Base-by-base conservation (phyloP, 1,140 invertebrate species). In the Drosophila tristis region DNA sequence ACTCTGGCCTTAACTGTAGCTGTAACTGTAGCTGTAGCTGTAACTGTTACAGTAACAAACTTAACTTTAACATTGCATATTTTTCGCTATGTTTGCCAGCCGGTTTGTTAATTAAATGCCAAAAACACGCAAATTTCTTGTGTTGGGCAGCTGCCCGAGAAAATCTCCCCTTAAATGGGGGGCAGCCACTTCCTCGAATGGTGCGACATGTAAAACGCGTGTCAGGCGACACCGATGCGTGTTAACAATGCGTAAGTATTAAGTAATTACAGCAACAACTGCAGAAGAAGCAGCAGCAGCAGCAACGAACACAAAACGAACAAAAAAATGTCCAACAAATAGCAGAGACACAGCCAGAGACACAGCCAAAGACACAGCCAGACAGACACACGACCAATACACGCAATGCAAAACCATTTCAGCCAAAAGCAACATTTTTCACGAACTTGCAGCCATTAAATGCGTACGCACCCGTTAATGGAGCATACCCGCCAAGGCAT, bases 201-300 rank as follows among this genome's bases (percentile, higher is more conserved):
- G 80, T 59, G 80, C 70, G 74, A 79, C 80, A 84, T 82, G 74
- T 82, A 84, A 82, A 78, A 82, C 79, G 79, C 74, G 74, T 82
- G 79, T 82, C 79, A 82, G 64, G 79, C 65, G 79, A 82, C 79
- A 74, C 74, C 74, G 70, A 82, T 78, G 75, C 79, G 70, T 82
- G 80, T 82, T 82, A 82, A 82, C 79, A 84, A 82, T 82, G 79
- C 74, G 79, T 81, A 81, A 80, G 78, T 82, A 82, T 82, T 82
- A 84, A 84, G 80, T 82, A 82, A 82, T 82, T 82, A 78, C 70
- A 81, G 73, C 54, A 81, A 81, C 72, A 80, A 50, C 66, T 43
- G 29, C 29, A 42, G 31, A 42, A 23, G 29, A 48, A 51, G 5
- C 20, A 55, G 26, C 64, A 63, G n/a, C n/a, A n/a, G 45, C 74